A percentile compares a stretch with the other conserved stretches of the same genome.
Evolutionary conservation across 2,888 invertebrate genomes (phyloP).

Genomic region (Petrophora chlorosata): DNA sequence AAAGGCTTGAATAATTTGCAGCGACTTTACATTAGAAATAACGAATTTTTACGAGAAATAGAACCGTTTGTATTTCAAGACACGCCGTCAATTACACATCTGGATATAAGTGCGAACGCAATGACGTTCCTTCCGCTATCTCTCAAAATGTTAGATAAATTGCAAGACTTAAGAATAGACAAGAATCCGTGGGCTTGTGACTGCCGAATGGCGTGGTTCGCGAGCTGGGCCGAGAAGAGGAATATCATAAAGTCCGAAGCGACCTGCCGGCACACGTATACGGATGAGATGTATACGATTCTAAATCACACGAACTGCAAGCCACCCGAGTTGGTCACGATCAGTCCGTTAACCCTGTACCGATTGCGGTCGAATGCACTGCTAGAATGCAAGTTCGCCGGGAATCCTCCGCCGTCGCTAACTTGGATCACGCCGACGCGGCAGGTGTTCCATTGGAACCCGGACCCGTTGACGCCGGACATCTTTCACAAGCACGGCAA

Average conservation of each 20-base stretch:
- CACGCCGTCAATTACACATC: slow-evolving; percentile 82
- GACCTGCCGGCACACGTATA: slow-evolving; percentile 86
- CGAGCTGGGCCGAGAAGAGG: slow-evolving; percentile 76
- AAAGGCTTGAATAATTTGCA: slow-evolving; percentile 85
- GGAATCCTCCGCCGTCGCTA: slow-evolving; percentile 90
- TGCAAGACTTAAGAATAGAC: slow-evolving; percentile 86
- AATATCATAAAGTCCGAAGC: slow-evolving; percentile 83
- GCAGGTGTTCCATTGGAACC: slow-evolving; percentile 90
- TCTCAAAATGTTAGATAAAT: slow-evolving; percentile 84
- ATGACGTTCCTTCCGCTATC: slow-evolving; percentile 88
- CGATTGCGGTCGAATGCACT: slow-evolving; percentile 86
- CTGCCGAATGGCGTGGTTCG: slow-evolving; percentile 92
- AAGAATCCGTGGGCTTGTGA: slow-evolving; percentile 94
- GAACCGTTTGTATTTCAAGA: slow-evolving; percentile 86
- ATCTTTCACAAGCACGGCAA: slow-evolving; percentile 86
- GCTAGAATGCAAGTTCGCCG: slow-evolving; percentile 90
- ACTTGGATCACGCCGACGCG: slow-evolving; percentile 93
- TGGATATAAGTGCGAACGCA: slow-evolving; percentile 89
- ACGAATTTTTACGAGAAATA: slow-evolving; percentile 84
- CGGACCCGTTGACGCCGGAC: slow-evolving; percentile 86
- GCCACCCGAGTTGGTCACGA: slow-evolving; percentile 84
- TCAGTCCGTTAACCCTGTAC: slow-evolving; percentile 86
- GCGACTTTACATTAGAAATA: slow-evolving; percentile 85
- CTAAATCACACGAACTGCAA: slow-evolving; percentile 88
- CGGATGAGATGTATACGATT: slow-evolving; percentile 88